Base-by-base conservation (phyloP, 2,113 vertebrate species). In the Salvelinus namaycush region DNA sequence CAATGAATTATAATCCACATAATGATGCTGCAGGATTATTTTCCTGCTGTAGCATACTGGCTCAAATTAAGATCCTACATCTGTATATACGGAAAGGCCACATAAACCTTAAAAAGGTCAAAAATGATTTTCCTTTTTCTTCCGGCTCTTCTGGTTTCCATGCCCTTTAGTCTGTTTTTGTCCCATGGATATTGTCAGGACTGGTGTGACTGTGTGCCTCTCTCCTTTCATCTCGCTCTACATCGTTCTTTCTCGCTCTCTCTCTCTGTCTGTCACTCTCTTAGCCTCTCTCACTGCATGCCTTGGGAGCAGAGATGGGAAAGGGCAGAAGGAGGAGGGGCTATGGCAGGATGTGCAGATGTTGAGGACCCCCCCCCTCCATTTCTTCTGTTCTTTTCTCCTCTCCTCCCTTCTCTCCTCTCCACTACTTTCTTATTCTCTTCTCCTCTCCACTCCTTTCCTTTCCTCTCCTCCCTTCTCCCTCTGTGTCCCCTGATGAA, bases 61-160 rank as follows among this genome's bases (percentile, higher is more conserved):
- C 34, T 39, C 34, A 39, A 39, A 39, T 39, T 39, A 39, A 39
- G 34, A 39, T 39, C 7, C 34, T 9, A 39, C 34, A 39, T 39
- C 34, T 39, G 34, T 39, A 44, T 44, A 2, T 44, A 44, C 2
- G 39, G 39, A 44, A 44, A 44, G 39, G 27, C 79, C 67, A 73
- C n/a, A 68, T 60, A 71, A 26, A n/a, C 57, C 34, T 26, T 59
- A 51, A 48, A 62, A 62, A 51, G 59, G 72, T 73, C 27, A 29
- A 81, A 66, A 27, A 34, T 31, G n/a, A 54, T 54, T 54, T 18
- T 54, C 51, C 51, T 4, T 60, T 64, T 66, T 59, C 62, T 62
- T 76, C 9, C 9, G 8, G 9, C 39, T 44, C 14, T 54, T 54
- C 51, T 54, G 51, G 51, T 18, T 54, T 54, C 51, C 51, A 54